These are phyloP conservation scores for Lucilia cuprina DNA, from an alignment of 1,140 invertebrate genomes.

Conservation along the genomic window DNA sequence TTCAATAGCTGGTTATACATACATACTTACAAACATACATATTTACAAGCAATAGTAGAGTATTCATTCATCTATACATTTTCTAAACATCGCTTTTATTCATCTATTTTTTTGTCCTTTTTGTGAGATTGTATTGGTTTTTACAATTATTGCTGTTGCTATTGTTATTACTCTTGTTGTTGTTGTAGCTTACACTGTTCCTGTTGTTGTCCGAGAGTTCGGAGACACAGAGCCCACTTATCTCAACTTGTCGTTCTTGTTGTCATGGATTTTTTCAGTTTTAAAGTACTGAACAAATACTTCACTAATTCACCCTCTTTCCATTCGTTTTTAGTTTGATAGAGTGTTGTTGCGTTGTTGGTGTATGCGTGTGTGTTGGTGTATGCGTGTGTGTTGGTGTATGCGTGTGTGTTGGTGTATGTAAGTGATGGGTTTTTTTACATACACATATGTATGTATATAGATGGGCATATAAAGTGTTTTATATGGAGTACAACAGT, in stretches of 20 bases:
- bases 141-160: not conserved
- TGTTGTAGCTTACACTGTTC: not conserved
- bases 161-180: not conserved
- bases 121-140: not conserved
- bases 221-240: constrained; percentile 1
- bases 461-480: not conserved
- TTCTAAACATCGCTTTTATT: not conserved
- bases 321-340: not conserved
- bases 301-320: not conserved
- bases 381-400: not conserved
- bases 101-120: not conserved
- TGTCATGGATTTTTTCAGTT: constrained; percentile 12
- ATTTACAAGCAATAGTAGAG: too few species aligned
- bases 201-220: not conserved
- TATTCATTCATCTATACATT: not conserved
- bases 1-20: too few species aligned
- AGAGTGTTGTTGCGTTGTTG: too few species aligned
- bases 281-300: constrained; percentile 29
- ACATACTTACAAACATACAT: not conserved
- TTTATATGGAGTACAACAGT: not conserved
- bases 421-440: not conserved
- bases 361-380: too few species aligned
- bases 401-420: not conserved
- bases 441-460: not conserved
- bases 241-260: constrained; percentile 14